Base-by-base conservation (phyloP, 2,113 vertebrate species). In the Pseudorasbora parva region DNA sequence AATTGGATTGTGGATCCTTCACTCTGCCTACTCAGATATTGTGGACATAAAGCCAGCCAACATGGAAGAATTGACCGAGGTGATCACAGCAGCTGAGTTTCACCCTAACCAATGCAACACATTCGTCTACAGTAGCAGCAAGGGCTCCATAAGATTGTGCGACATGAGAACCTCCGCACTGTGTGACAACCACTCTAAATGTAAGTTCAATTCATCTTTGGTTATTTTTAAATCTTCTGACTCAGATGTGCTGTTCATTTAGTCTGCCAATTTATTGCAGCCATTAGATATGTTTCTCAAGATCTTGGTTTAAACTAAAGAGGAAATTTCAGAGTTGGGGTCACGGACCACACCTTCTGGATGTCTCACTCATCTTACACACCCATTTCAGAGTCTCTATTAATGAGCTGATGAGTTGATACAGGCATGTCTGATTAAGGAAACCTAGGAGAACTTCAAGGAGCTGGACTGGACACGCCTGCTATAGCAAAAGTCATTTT, bases 111-210 rank as follows among this genome's bases (percentile, higher is more conserved):
- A 97, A 85, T 97, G 96, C 93, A 97, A 97, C 92, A 95, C 94
- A 17, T 96, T 97, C 0, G 96, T 97, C 73, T 97, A 97, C 91
- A 97, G 96, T 93, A 97, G 96, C 94, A 97, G 96, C 92, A 97
- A 97, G 87, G 96, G 96, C 85, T 96, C 96, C 71, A 95, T 97
- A 90, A 94, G 96, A 49, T 92, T 97, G 88, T 97, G 96, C 1
- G 96, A 97, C 91, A 97, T 97, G 96, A 89, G 96, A 80, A 92
- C 95, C 0, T 91, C 95, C 0, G 96, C 96, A 0, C 92, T 97
- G 71, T 97, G 96, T 56, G 96, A 97, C 93, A 93, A 92, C 87
- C 96, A 97, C 76, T 95, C 95, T 89, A 97, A 97, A 91, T 95
- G 96, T 97, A 90, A 95, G 96, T 82, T 45, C 10, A 45, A 27